Evolutionary conservation across 1,140 invertebrate genomes (phyloP).

Genomic region (Megalopta genalis): DNA sequence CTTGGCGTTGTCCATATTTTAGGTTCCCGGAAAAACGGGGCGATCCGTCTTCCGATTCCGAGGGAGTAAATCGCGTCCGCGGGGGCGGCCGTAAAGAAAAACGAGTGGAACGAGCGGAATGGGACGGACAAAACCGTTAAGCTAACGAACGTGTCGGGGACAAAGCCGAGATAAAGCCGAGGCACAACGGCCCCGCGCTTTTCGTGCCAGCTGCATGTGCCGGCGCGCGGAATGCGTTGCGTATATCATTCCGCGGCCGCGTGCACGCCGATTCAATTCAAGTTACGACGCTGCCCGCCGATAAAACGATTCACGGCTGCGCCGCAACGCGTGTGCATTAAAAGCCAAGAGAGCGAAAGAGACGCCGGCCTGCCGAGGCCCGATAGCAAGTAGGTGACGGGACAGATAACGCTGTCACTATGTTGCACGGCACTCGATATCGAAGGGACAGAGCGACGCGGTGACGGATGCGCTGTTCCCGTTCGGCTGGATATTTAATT

Average conservation of each 20-base stretch:
- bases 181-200: conserved; percentile 28
- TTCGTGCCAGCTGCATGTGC: conserved; percentile 42
- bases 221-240: conserved; percentile 41
- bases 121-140: conserved; percentile 50
- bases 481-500: not conserved
- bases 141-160: conserved; percentile 59
- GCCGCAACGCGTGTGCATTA: conserved; percentile 30
- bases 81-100: conserved; percentile 43
- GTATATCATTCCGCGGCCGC: conserved; percentile 55
- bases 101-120: conserved; percentile 15
- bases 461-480: not conserved
- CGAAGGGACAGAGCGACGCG: too few species aligned
- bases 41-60: conserved; percentile 52
- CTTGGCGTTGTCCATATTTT: conserved; percentile 22
- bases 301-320: conserved; percentile 57
- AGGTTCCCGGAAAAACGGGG: conserved; percentile 5
- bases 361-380: not conserved
- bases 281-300: conserved; percentile 45
- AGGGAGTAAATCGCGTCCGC: conserved; percentile 46
- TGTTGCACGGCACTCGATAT: not conserved
- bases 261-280: conserved; percentile 57
- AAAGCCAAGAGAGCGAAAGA: conserved; percentile 18
- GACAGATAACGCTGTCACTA: conserved; percentile 5
- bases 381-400: conserved; percentile 19
- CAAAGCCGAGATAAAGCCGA: conserved; percentile 58